Evolutionary conservation across 2,113 vertebrate species (phyloP).

Genomic region (Embiotoca jacksoni): DNA sequence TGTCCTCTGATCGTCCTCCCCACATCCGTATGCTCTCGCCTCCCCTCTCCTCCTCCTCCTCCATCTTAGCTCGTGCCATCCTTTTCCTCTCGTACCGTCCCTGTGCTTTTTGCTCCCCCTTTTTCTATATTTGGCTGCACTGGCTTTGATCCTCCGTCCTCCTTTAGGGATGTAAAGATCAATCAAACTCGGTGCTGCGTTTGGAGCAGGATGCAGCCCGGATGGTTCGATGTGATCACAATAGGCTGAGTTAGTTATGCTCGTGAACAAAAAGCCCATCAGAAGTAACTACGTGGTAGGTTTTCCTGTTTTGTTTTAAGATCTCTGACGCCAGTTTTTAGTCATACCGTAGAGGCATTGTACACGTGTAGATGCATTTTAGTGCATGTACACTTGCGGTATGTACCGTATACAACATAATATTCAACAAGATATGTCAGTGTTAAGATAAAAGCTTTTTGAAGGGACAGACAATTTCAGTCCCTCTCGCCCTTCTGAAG

Average conservation of each 20-base stretch:
- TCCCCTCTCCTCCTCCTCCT: slow-evolving; percentile 39
- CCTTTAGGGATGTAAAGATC: slow-evolving; percentile 19
- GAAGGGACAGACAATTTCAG: too few species aligned
- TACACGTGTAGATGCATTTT: too few species aligned
- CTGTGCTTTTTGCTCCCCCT: background rate
- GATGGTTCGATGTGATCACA: slow-evolving; percentile 10
- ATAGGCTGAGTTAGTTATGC: background rate
- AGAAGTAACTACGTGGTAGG: background rate
- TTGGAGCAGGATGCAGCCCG: slow-evolving; percentile 1
- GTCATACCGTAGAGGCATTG: background rate
- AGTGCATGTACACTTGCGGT: too few species aligned
- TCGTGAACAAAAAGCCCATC: background rate
- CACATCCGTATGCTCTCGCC: slow-evolving; percentile 43
- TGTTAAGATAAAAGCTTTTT: too few species aligned
- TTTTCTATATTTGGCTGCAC: slow-evolving; percentile 17
- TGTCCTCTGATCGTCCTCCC: slow-evolving; percentile 75
- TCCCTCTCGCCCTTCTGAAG: too few species aligned
- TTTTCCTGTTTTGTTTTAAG: background rate
- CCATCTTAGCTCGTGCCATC: slow-evolving; percentile 46
- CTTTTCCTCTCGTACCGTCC: slow-evolving; percentile 11
- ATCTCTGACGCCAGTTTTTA: background rate
- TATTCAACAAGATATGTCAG: too few species aligned
- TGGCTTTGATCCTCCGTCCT: slow-evolving; percentile 29
- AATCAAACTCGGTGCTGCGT: slow-evolving; percentile 4
- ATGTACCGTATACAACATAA: too few species aligned